Evolutionary conservation across 2,113 vertebrate species (phyloP), one percentile per base, ranked within the genome.

Genomic region (Misgurnus mizolepis): DNA sequence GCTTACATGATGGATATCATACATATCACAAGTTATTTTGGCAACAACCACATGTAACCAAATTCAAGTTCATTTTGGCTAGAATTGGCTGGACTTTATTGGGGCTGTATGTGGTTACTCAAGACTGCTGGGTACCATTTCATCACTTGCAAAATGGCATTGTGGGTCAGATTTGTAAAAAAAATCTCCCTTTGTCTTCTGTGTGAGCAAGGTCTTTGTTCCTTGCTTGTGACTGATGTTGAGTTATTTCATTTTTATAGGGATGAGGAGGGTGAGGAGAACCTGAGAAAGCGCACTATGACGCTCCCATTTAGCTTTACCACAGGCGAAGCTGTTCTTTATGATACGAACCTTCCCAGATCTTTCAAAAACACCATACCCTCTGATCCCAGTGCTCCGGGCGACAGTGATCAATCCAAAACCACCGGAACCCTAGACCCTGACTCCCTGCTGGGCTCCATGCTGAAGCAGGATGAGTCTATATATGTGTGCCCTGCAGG

Each of bases 311-410:
- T 96, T 80, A 91, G 90, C 89, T 95, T 94, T 70, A 87, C 95
- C 56, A 95, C 93, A 3, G 95, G 95, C 10, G 94, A 96, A 85
- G 95, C 94, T 12, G 84, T 96, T 43, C 73, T 96, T 0, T 96
- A 95, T 47, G 93, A 95, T 82, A 17, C 87, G 0, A 85, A 82
- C 53, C 92, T 85, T 67, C 86, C 89, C 4, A 78, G 90, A 72
- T 85, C 82, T 0, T 6, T 93, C 27, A 79, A 87, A 83, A 91
- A 93, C 40, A 45, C 91, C 17, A 71, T 87, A 62, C 85, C 87
- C 3, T 89, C 88, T 77, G 85, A 78, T 60, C 71, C 40, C 0
- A 0, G 15, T 0, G 84, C 84, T 40, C 90, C 87, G 86, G 91
- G 87, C 66, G 64, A 80, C 53, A 18, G 15, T 62, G 9, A 73